Percentiles rank a stretch among this genome's conserved stretches.
Evolutionary conservation across 2,888 invertebrate species (phyloP).

Genomic region (Chrysolina oricalcia): DNA sequence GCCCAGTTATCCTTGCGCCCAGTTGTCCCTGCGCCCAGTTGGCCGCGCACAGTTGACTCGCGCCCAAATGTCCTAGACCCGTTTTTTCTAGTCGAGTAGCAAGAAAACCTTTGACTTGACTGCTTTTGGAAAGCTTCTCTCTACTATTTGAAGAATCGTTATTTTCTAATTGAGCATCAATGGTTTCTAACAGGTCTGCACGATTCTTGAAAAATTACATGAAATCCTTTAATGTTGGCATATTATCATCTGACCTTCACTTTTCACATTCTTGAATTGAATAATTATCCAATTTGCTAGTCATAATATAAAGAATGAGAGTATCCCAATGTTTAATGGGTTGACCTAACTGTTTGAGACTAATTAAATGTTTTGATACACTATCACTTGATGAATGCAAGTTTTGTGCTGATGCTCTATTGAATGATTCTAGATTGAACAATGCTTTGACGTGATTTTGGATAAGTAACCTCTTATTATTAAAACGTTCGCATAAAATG

Average conservation of each 20-base stretch:
- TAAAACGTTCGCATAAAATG: slow-evolving; percentile 2
- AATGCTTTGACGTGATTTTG: slow-evolving; percentile 43
- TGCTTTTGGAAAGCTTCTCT: no score
- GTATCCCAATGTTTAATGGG: slow-evolving; percentile 26
- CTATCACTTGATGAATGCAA: slow-evolving; percentile 33
- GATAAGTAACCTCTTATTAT: slow-evolving; percentile 36
- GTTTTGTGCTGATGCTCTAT: slow-evolving; percentile 25
- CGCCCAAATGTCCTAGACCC: no score
- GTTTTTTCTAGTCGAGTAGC: no score
- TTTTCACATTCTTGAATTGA: slow-evolving; percentile 37
- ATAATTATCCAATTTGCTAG: slow-evolving; percentile 32
- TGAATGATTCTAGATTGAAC: slow-evolving; percentile 32
- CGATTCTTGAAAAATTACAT: background rate
- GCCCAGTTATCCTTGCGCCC: no score
- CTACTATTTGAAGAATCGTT: no score
- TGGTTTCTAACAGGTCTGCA: background rate
- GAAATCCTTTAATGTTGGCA: background rate
- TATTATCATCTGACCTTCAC: background rate
- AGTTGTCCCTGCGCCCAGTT: no score
- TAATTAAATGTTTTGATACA: slow-evolving; percentile 35
- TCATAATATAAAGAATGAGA: slow-evolving; percentile 36
- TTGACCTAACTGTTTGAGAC: slow-evolving; percentile 31
- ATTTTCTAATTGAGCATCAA: no score
- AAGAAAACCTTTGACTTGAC: no score
- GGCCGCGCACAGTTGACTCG: no score